Base-by-base conservation (phyloP, 2,888 invertebrate genomes). In the Habrosyne pyritoides region DNA sequence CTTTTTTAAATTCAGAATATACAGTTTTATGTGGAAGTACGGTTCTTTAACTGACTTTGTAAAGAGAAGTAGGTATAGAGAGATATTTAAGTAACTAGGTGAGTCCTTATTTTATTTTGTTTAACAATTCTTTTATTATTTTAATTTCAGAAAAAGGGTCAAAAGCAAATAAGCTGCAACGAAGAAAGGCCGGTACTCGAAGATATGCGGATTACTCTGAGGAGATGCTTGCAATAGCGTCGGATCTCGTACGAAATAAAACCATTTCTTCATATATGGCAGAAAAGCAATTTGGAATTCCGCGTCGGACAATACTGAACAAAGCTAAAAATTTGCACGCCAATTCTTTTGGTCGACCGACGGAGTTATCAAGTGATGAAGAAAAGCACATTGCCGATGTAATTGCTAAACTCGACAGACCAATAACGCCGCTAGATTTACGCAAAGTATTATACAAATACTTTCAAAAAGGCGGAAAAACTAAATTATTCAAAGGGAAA, bases 201-300 rank as follows among this genome's bases (percentile, higher is more conserved):
- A 12, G 10, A 26, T 50, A 50, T 28, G 7, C 2, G n/a, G 2
- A 46, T 42, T 53, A 53, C 12, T 53, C 52, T 46, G 7, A 22
- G 14, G 42, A 53, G n/a, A 53, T 42, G 22, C 33, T 53, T 12
- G 8, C 46, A 10, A 8, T 26, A 14, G 52, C 52, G 18, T 8
- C 33, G 14, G 52, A 46, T 26, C 7, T 53, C 10, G 52, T 53
- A n/a, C 22, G 33, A 46, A 46, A 24, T 42, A 22, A 46, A 46
- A 12, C 24, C 3, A 21, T 53, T 24, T 53, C 22, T 2, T 46
- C 22, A 4, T 24, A 6, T n/a, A 14, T 26, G 5, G 52, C 64
- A 10, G 60, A 63, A 56, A 64, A 64, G 28, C 57, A 59, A 21
- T 66, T 66, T 47, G 66, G 58, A 1, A 64, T 64, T 36, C 61